phyloP scores from a whole-genome alignment of 2,797 vertebrate genomes.

The Oryzias dopingdopingensis region DNA sequence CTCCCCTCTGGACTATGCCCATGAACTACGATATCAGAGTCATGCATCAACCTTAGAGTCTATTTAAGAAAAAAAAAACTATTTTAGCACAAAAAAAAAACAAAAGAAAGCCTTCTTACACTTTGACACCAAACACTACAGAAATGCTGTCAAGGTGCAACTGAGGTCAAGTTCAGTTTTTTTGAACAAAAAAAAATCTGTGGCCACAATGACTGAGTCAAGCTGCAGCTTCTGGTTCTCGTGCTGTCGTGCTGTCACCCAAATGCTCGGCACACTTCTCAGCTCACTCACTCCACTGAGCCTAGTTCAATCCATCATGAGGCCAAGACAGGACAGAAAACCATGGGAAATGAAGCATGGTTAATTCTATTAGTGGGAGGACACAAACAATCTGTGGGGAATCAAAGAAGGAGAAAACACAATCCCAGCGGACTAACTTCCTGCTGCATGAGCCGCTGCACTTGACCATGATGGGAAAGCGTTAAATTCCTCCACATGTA shows the following conservation, averaged over 20 bases:
- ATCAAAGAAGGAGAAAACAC: conserved; percentile 67
- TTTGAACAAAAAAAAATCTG: conserved; percentile 25
- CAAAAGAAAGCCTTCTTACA: too few species aligned
- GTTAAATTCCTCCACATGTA: conserved; percentile 60
- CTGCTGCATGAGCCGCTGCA: conserved; percentile 75
- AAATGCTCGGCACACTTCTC: conserved; percentile 62
- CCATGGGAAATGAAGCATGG: conserved; percentile 78
- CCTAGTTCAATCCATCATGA: conserved; percentile 62
- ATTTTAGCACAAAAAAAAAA: too few species aligned
- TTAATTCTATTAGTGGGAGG: conserved; percentile 78
- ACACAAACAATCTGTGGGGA: conserved; percentile 78
- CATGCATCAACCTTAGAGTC: background rate
- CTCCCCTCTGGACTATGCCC: conserved; percentile 5
- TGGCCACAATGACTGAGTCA: conserved; percentile 45
- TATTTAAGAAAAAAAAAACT: background rate
- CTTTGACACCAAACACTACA: conserved; percentile 3
- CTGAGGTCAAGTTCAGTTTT: conserved; percentile 8
- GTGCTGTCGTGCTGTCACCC: conserved; percentile 42
- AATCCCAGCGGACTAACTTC: conserved; percentile 71
- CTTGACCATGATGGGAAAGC: conserved; percentile 74
- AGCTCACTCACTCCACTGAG: conserved; percentile 56
- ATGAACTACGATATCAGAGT: conserved; percentile 10
- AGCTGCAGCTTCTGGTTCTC: conserved; percentile 44
- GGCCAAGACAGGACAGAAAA: conserved; percentile 65
- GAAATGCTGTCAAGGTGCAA: background rate